Percentiles rank a stretch among this genome's conserved stretches.
phyloP scores from a whole-genome alignment of 2,888 invertebrate genomes.

The Nephrocerus scutellatus region DNA sequence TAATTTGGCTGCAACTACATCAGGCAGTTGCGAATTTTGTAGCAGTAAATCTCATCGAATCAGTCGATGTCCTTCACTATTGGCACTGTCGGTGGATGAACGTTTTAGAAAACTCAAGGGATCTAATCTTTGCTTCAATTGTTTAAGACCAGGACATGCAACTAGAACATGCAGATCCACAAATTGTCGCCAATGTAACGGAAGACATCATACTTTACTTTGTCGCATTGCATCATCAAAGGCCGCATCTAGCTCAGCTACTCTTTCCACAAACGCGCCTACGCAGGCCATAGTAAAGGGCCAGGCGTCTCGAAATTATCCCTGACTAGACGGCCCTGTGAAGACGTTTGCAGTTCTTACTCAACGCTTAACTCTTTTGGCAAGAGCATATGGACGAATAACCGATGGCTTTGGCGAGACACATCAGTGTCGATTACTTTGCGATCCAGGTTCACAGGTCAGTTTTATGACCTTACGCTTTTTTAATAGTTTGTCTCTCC shows the following conservation, averaged over 20 bases:
- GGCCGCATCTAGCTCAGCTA: constrained; percentile 1
- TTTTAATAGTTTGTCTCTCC: constrained; percentile 10
- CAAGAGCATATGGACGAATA: constrained; percentile 11
- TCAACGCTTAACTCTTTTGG: constrained; percentile 9
- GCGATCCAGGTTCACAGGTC: constrained; percentile 13
- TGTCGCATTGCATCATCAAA: constrained; percentile 2
- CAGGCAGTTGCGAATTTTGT: constrained; percentile 6
- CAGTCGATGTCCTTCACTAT: constrained; percentile 6
- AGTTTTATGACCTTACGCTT: constrained; percentile 14
- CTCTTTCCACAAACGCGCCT: background rate
- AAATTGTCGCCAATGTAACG: constrained; percentile 8
- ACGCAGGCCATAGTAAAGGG: background rate
- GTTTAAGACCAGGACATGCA: constrained; percentile 10
- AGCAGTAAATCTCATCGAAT: constrained; percentile 6
- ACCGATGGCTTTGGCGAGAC: constrained; percentile 11
- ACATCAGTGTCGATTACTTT: constrained; percentile 14
- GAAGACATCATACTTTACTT: constrained; percentile 7
- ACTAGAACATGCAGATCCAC: constrained; percentile 8
- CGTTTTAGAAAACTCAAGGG: constrained; percentile 6
- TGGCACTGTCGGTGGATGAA: constrained; percentile 8
- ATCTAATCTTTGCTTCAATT: constrained; percentile 13
- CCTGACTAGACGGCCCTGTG: constrained; percentile 5
- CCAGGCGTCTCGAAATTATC: constrained; percentile 9
- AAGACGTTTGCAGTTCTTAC: constrained; percentile 11
- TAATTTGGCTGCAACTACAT: constrained; percentile 7